Base-by-base conservation (phyloP, 2,797 vertebrate genomes). In the Coregonus sp. region DNA sequence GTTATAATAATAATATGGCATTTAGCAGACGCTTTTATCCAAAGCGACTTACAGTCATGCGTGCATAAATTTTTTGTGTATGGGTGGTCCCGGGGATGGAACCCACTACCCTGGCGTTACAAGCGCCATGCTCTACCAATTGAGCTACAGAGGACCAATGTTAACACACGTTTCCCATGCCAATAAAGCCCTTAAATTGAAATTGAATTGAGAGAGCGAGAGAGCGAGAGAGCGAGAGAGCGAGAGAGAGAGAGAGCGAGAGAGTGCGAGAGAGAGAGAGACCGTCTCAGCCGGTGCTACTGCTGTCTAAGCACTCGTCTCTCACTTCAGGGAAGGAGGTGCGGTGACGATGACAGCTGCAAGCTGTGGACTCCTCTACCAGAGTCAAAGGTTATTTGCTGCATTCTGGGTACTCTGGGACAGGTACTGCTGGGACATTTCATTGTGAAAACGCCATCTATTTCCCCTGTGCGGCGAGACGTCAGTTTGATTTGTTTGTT, bases 401-500 rank as follows among this genome's bases (percentile, higher is more conserved):
- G 56, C 47, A 72, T 63, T 50, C 35, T 63, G 69, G 54, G 29
- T 63, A 63, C 59, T 63, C 59, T 25, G 59, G 59, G 59, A 29
- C 7, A 63, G 59, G 15, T 76, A 56, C 29, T n/a, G 52, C 51
- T 33, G 18, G 52, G 16, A 20, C 15, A 20, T 72, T 40, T 16
- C 51, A 61, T 12, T 29, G 54, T 70, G 70, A 35, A 76, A 25
- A 29, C 12, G 5, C 14, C 31, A 56, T 47, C 51, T 69, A 33
- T 54, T 18, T 15, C 20, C 74, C 31, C 51, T 29, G 14, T 12
- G 40, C 14, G 35, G 18, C 29, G 29, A 54, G 29, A 35, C 47
- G 35, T 75, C 74, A 69, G 50, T 29, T 69, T 75, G 74, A 75
- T 75, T 31, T 69, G 74, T 75, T 68, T 75, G 31, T 61, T 52